Conservation (phyloP, 2,888 invertebrate species). For the Tenthredo amoena region DNA sequence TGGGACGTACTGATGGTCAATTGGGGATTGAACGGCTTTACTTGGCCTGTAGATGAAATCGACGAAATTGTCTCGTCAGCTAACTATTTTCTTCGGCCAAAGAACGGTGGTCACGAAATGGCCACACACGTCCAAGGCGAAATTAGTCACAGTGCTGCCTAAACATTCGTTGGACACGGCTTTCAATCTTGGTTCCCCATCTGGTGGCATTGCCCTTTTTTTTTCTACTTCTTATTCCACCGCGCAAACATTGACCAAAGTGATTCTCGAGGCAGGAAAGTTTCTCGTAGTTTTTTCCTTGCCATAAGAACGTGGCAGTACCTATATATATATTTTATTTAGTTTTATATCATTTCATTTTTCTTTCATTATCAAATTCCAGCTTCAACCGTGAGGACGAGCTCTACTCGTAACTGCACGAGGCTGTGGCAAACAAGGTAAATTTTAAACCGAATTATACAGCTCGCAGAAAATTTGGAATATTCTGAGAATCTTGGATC, state of each 20-base stretch:
- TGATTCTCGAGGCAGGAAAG: slow-evolving; percentile 10
- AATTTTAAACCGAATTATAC: background rate
- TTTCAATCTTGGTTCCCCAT: slow-evolving; percentile 45
- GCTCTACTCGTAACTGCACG: background rate
- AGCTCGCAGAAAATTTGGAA: background rate
- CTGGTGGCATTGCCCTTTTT: slow-evolving; percentile 15
- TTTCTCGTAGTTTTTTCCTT: background rate
- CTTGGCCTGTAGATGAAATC: background rate
- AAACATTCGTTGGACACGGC: slow-evolving; percentile 49
- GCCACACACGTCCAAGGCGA: slow-evolving; percentile 31
- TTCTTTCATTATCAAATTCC: background rate
- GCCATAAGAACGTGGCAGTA: background rate
- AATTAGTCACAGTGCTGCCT: slow-evolving; percentile 48
- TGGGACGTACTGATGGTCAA: slow-evolving; percentile 9
- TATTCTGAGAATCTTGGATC: background rate
- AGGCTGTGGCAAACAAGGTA: background rate
- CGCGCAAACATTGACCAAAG: slow-evolving; percentile 37
- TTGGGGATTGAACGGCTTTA: slow-evolving; percentile 3
- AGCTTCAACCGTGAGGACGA: background rate
- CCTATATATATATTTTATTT: background rate
- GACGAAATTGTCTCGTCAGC: slow-evolving; percentile 32
- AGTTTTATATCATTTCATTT: background rate
- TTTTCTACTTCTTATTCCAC: background rate
- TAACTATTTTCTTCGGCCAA: slow-evolving; percentile 6
- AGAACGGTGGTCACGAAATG: slow-evolving; percentile 19